A percentile compares a stretch with the other conserved stretches of the same genome.
These are phyloP conservation scores for Drosophila rhopaloa DNA, from an alignment of 1,140 invertebrate genomes.

Conservation along the genomic window DNA sequence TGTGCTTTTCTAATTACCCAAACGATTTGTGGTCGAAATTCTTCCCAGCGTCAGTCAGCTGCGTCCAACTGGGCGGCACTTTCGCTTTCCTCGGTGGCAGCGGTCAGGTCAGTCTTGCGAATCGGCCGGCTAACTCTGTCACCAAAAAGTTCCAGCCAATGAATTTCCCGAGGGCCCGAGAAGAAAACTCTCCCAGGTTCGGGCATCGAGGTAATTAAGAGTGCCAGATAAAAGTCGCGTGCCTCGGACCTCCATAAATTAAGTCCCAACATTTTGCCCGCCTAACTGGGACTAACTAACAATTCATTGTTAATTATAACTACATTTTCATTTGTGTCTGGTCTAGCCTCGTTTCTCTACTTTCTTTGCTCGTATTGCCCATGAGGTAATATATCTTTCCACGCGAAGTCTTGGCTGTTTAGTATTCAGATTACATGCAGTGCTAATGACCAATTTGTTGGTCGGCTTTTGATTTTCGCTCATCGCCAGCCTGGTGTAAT, in stretches of 20 bases:
- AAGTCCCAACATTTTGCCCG: slow-evolving; percentile 49
- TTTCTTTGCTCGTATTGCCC: slow-evolving; percentile 39
- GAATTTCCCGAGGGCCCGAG: slow-evolving; percentile 46
- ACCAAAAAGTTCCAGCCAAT: slow-evolving; percentile 54
- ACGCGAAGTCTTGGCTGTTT: slow-evolving; percentile 15
- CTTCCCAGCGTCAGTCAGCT: slow-evolving; percentile 79
- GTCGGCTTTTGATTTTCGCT: slow-evolving; percentile 13
- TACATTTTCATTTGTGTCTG: slow-evolving; percentile 51
- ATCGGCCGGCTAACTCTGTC: slow-evolving; percentile 69
- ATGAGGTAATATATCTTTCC: slow-evolving; percentile 51
- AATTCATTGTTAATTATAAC: slow-evolving; percentile 62
- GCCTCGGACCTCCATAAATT: slow-evolving; percentile 54
- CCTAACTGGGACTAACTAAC: slow-evolving; percentile 48
- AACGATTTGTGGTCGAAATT: slow-evolving; percentile 82
- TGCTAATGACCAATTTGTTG: slow-evolving; percentile 36
- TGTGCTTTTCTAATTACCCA: slow-evolving; percentile 77
- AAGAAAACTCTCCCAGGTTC: slow-evolving; percentile 54
- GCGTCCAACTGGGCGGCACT: slow-evolving; percentile 76
- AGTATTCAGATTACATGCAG: slow-evolving; percentile 35
- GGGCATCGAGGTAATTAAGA: slow-evolving; percentile 57
- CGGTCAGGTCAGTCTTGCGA: slow-evolving; percentile 45
- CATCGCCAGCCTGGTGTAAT: not conserved
- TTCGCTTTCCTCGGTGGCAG: slow-evolving; percentile 70
- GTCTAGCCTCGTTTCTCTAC: slow-evolving; percentile 16
- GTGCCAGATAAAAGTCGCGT: slow-evolving; percentile 65